Percentiles rank a stretch among this genome's conserved stretches.
Conservation (phyloP, 2,113 vertebrate species). For the Orthonyx spaldingii region DNA sequence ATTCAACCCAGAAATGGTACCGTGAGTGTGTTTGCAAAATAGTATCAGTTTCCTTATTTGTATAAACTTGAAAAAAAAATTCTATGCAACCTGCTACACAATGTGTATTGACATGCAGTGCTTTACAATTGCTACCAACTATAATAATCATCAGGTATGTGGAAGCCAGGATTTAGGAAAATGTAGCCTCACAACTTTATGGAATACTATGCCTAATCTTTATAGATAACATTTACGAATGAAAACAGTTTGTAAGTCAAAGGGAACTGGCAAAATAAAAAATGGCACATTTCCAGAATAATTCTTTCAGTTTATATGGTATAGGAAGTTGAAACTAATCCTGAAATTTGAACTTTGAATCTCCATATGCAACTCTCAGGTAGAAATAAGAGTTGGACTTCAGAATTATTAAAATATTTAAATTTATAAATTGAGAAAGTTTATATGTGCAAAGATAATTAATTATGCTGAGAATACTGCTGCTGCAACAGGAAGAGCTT, state of each 20-base stretch:
- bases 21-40: background rate
- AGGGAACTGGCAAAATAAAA: background rate
- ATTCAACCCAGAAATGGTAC: background rate
- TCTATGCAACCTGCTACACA: background rate
- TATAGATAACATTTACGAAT: background rate
- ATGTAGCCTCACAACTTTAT: background rate
- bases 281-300: background rate
- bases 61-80: background rate
- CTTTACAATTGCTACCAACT: background rate
- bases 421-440: background rate
- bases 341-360: background rate
- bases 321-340: background rate
- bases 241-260: background rate
- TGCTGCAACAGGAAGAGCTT: background rate
- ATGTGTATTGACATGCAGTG: background rate
- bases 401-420: background rate
- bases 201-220: background rate
- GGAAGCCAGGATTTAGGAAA: background rate
- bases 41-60: background rate
- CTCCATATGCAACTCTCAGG: background rate
- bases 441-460: background rate
- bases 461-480: background rate
- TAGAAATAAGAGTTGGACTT: background rate
- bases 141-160: fast-evolving
- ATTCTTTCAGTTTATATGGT: background rate